Evolutionary conservation across 30 jellyfish, hydroid and myxozoan genomes (phyloP), one percentile per base, ranked within the genome.

Genomic region (Cassiopea andromeda): DNA sequence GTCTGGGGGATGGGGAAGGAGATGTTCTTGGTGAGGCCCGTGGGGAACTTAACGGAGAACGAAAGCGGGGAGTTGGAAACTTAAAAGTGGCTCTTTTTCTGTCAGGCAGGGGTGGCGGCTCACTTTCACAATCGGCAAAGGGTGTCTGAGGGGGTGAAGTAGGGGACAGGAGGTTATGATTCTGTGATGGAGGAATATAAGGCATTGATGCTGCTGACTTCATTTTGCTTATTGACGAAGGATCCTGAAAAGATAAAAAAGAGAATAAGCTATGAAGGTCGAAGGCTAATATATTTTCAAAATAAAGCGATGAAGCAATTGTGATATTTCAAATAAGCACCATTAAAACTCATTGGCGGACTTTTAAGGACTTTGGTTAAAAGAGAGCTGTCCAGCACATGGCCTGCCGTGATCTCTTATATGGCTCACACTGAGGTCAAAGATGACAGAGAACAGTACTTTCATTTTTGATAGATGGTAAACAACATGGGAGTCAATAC

Each of bases 91-190:
- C 73, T 49, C 98, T 97, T 66, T 75, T 87, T 15, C 99, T 83
- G 38, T 87, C 89, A 1, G 99, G 99, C 48, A 95, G 82, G 15
- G 99, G 99, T 17, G 99, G 99, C 17, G 99, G 97, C 69, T 54
- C 83, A 44, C 60, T 86, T 73, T 92, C 75, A 15, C 80, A 8
- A 13, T 92, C 89, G 47, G 73, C 90, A 45, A 81, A 27, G 38
- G 99, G 99, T 38, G 90, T 88, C 16, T 68, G 74, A 2, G 89
- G 95, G 44, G 92, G 97, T 59, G 94, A 87, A 27, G 82, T 73
- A 17, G 91, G 86, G 54, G 95, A 78, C 44, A 77, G 80, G 45
- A 77, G 69, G 46, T 85, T 85, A 19, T 79, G 87, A 46, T 77
- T 77, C 18, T 59, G 88, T 7, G 88, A 48, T 15, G 75, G 69